A percentile compares a stretch with the other conserved stretches of the same genome.
phyloP scores from a whole-genome alignment of 2,797 vertebrate genomes.

The Trachurus trachurus region DNA sequence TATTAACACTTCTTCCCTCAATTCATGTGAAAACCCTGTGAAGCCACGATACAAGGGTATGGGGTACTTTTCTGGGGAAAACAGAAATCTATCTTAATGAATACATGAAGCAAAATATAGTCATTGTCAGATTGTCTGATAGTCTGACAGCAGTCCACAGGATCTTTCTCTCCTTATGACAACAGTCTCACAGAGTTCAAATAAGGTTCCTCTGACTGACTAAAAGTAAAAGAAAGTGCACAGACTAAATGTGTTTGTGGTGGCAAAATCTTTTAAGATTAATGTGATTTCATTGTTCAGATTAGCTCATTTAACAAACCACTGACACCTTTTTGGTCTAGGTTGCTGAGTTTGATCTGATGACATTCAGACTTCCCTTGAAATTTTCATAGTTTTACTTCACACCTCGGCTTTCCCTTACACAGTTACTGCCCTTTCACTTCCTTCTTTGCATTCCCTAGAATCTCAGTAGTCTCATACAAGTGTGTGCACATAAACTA shows the following conservation, averaged over 20 bases:
- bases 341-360: conserved; percentile 7
- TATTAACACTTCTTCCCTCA: not conserved
- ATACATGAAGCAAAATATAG: not conserved
- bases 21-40: not conserved
- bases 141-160: not conserved
- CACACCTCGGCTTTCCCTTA: conserved; percentile 3
- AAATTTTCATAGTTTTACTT: conserved; percentile 8
- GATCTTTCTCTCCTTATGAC: not conserved
- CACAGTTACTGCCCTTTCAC: conserved; percentile 17
- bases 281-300: not conserved
- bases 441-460: conserved; percentile 42
- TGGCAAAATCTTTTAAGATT: not conserved
- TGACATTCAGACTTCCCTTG: conserved; percentile 29
- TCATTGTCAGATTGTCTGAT: not conserved
- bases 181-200: not conserved
- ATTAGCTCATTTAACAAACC: not conserved
- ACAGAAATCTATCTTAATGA: not conserved
- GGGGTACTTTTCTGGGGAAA: not conserved
- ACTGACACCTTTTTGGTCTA: not conserved
- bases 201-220: not conserved
- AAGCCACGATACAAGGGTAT: not conserved
- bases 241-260: not conserved
- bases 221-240: not conserved
- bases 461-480: conserved; percentile 20
- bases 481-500: not conserved